Evolutionary conservation across 1,140 invertebrate genomes (phyloP).

Genomic region (Pogonus chalceus): DNA sequence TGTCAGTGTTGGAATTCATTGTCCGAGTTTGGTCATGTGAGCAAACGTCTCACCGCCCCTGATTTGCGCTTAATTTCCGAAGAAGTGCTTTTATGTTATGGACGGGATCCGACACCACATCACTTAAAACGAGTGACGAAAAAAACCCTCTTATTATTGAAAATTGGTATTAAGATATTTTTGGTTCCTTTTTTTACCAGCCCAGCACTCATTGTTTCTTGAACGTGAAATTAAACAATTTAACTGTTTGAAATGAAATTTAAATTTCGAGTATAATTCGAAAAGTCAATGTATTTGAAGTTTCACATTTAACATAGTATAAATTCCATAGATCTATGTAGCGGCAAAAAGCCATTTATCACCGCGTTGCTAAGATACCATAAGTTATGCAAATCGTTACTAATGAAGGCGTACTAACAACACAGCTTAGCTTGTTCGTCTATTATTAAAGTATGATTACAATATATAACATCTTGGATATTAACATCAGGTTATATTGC

Average conservation of each 20-base stretch:
- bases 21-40: constrained; percentile 9
- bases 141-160: too few species aligned
- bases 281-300: too few species aligned
- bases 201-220: too few species aligned
- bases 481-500: neutral
- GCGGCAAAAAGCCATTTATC: too few species aligned
- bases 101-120: neutral
- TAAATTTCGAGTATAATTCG: too few species aligned
- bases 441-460: neutral
- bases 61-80: constrained; percentile 2
- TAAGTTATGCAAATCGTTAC: neutral
- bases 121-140: too few species aligned
- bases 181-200: too few species aligned
- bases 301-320: too few species aligned
- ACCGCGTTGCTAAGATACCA: neutral
- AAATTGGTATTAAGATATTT: too few species aligned
- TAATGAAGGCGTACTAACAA: neutral
- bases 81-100: neutral
- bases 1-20: constrained; percentile 17
- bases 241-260: too few species aligned
- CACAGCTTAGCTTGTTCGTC: neutral
- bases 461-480: neutral
- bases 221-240: too few species aligned
- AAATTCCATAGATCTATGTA: neutral
- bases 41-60: neutral